Evolutionary conservation across 1,140 invertebrate genomes (phyloP).

Genomic region (Cherax quadricarinatus): DNA sequence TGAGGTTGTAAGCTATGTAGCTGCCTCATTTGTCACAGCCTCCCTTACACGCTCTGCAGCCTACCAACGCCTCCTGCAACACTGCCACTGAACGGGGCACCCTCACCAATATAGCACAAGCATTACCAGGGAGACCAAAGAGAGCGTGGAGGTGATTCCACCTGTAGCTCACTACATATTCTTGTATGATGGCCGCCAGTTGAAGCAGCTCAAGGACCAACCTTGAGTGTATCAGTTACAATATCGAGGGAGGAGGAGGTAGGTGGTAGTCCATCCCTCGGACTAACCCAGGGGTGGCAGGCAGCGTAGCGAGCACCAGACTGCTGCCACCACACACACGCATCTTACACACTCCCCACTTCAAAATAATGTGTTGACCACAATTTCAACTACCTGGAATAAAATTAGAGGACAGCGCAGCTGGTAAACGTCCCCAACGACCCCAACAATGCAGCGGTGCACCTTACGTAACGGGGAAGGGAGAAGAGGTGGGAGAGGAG

Average conservation of each 20-base stretch:
- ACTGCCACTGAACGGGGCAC: background rate
- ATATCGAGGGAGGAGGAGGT: background rate
- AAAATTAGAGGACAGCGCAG: background rate
- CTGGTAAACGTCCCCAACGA: conserved; percentile 8
- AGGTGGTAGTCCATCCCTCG: too few relatives aligned
- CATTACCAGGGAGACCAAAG: background rate
- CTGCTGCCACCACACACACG: background rate
- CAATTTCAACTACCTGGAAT: background rate
- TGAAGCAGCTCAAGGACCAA: background rate
- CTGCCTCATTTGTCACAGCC: background rate
- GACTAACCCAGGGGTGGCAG: too few relatives aligned
- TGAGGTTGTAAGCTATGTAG: background rate
- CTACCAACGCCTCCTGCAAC: background rate
- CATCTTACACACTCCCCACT: background rate
- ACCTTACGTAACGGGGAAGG: background rate
- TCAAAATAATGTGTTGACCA: background rate
- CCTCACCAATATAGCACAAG: too few relatives aligned
- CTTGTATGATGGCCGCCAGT: background rate
- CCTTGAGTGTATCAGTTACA: background rate
- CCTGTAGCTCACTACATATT: background rate
- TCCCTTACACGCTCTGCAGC: background rate
- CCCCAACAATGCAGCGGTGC: background rate
- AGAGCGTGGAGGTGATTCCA: too few relatives aligned
- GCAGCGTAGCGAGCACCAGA: too few relatives aligned
- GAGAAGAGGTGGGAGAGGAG: background rate